These are phyloP conservation scores for Albula glossodonta DNA, from an alignment of 2,113 vertebrate genomes.

Conservation along the genomic window DNA sequence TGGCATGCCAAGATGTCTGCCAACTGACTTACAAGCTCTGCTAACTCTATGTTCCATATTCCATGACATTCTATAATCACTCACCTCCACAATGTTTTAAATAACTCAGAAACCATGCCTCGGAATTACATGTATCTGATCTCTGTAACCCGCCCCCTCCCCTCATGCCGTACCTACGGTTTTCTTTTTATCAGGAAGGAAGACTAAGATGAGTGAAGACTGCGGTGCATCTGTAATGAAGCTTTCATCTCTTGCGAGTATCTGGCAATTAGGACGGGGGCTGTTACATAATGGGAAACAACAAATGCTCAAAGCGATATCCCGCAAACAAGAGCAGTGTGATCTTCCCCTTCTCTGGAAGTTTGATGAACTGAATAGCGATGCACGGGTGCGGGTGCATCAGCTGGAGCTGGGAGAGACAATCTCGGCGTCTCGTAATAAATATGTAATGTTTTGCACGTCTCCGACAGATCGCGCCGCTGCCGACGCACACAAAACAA, in stretches of 20 bases:
- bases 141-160: background rate
- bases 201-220: background rate
- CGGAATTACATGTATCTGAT: slow-evolving; percentile 10
- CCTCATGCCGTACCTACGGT: background rate
- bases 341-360: slow-evolving; percentile 37
- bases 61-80: slow-evolving; percentile 28
- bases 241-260: slow-evolving; percentile 36
- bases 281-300: slow-evolving; percentile 37
- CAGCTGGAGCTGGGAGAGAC: background rate
- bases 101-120: background rate
- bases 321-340: slow-evolving; percentile 20
- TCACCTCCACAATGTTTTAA: slow-evolving; percentile 23
- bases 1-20: slow-evolving; percentile 1
- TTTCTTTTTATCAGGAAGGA: slow-evolving; percentile 10
- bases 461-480: background rate
- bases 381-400: background rate
- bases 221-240: slow-evolving; percentile 24
- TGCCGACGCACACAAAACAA: background rate
- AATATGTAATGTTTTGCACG: background rate
- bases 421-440: background rate
- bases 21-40: slow-evolving; percentile 4
- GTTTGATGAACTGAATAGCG: slow-evolving; percentile 22
- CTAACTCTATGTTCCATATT: background rate
- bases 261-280: slow-evolving; percentile 40
- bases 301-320: slow-evolving; percentile 36